phyloP scores from a whole-genome alignment of 2,113 vertebrate genomes.

The Edolisoma coerulescens region DNA sequence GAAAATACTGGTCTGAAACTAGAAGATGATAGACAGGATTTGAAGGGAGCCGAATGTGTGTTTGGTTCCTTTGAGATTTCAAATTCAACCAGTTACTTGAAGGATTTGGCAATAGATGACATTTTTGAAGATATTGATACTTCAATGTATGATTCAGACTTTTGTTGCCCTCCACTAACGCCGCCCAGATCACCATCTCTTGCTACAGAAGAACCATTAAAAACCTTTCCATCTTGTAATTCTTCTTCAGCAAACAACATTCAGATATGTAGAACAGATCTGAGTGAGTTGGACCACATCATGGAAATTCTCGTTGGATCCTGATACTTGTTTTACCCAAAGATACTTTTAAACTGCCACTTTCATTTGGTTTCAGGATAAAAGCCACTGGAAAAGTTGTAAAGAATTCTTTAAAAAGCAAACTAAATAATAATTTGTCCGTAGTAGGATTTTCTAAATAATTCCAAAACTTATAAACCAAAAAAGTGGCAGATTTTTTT shows the following conservation, averaged over 20 bases:
- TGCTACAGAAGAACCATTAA: slow-evolving; percentile 72
- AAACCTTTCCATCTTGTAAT: slow-evolving; percentile 71
- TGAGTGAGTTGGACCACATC: slow-evolving; percentile 87
- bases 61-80: slow-evolving; percentile 77
- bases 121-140: slow-evolving; percentile 90
- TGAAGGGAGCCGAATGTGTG: slow-evolving; percentile 64
- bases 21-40: slow-evolving; percentile 58
- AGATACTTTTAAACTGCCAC: slow-evolving; percentile 58
- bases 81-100: slow-evolving; percentile 82
- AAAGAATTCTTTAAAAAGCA: slow-evolving; percentile 24
- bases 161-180: slow-evolving; percentile 70
- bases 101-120: slow-evolving; percentile 83
- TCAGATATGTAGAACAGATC: slow-evolving; percentile 79
- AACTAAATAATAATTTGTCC: background rate
- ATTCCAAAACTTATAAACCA: slow-evolving; percentile 34
- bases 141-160: slow-evolving; percentile 86
- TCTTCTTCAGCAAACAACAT: slow-evolving; percentile 69
- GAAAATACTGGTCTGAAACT: slow-evolving; percentile 42
- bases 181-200: slow-evolving; percentile 57
- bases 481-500: slow-evolving; percentile 38
- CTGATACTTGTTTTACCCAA: slow-evolving; percentile 66
- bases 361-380: slow-evolving; percentile 51
- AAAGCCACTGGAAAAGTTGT: slow-evolving; percentile 49
- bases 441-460: background rate
- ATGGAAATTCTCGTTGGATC: slow-evolving; percentile 88